Conservation (phyloP, 1,140 invertebrate species). For the Macrosteles quadrilineatus region DNA sequence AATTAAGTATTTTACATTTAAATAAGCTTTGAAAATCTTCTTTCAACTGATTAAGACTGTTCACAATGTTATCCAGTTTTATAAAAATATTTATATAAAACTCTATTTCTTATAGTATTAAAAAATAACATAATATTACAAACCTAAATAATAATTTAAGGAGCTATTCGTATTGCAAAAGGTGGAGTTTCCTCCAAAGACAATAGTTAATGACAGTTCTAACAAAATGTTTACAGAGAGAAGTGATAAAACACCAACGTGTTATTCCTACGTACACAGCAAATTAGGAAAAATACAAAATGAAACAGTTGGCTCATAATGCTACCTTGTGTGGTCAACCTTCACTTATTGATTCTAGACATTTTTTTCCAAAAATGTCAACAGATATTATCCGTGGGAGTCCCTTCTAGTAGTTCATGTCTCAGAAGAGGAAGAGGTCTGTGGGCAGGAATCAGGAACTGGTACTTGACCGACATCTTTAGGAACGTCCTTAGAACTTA, state of each 20-base stretch:
- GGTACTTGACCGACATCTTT: conserved; percentile 17
- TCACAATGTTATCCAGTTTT: background rate
- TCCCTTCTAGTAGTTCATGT: conserved; percentile 36
- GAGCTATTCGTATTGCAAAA: conserved; percentile 34
- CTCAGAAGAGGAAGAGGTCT: conserved; percentile 32
- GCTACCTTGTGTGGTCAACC: conserved; percentile 29
- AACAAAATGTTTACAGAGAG: conserved; percentile 28
- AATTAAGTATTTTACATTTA: background rate
- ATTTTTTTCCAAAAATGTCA: conserved; percentile 35
- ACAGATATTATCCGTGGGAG: conserved; percentile 29
- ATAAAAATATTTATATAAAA: background rate
- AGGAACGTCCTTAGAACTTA: conserved; percentile 34
- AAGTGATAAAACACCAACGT: conserved; percentile 30
- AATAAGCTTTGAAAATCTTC: conserved; percentile 11
- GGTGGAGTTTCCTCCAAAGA: conserved; percentile 47
- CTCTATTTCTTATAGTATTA: background rate
- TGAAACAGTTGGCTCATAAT: background rate
- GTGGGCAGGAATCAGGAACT: conserved; percentile 20
- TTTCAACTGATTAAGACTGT: conserved; percentile 29
- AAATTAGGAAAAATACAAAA: conserved; percentile 23
- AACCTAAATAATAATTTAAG: conserved; percentile 8
- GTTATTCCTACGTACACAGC: conserved; percentile 24
- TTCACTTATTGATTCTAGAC: conserved; percentile 31
- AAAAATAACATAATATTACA: conserved; percentile 26
- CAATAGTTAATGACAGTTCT: conserved; percentile 20